phyloP scores from a whole-genome alignment of 1,140 invertebrate genomes.

The Trinorchestia longiramus region DNA sequence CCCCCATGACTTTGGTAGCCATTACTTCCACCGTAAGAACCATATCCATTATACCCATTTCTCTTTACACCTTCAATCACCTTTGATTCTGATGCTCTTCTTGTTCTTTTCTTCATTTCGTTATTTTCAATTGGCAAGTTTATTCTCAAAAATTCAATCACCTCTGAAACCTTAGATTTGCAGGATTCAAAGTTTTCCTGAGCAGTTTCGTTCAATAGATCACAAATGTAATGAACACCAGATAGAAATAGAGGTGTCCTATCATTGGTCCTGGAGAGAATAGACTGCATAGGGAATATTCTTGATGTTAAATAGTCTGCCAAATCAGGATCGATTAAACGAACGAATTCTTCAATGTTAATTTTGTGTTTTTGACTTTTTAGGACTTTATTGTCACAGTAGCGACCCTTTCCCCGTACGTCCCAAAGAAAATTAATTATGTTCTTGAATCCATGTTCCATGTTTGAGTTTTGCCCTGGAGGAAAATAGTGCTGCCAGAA shows the following conservation, averaged over 20 bases:
- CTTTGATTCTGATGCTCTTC: neutral
- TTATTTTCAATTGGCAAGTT: neutral
- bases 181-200: neutral
- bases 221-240: neutral
- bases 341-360: neutral
- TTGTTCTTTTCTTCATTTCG: neutral
- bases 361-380: neutral
- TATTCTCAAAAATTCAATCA: neutral
- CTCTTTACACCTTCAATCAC: neutral
- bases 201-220: neutral
- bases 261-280: neutral
- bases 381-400: neutral
- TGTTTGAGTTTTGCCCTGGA: neutral
- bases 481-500: neutral
- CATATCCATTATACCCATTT: neutral
- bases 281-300: neutral
- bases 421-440: neutral
- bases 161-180: neutral
- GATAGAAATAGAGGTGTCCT: neutral
- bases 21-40: neutral
- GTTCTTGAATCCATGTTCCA: neutral
- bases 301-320: neutral
- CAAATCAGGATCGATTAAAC: slow-evolving; percentile 16
- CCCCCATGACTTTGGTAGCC: neutral
- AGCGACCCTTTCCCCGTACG: neutral